These are phyloP conservation scores for Clarias gariepinus DNA, from an alignment of 2,113 vertebrate species.

Conservation along the genomic window DNA sequence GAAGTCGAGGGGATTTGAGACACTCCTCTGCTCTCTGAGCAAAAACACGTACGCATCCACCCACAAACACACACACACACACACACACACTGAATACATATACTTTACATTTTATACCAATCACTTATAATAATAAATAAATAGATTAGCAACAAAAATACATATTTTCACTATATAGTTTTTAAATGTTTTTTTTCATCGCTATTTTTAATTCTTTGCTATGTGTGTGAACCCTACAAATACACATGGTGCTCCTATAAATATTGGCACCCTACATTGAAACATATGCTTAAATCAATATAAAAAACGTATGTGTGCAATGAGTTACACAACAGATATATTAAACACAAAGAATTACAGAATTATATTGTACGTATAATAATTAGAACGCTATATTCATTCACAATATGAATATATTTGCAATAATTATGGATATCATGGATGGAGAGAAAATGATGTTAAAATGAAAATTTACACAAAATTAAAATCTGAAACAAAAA, in stretches of 20 bases:
- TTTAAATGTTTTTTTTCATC: background rate
- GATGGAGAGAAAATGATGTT: background rate
- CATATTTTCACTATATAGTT: background rate
- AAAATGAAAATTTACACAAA: background rate
- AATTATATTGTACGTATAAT: background rate
- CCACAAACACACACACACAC: background rate
- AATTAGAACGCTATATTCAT: background rate
- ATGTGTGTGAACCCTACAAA: background rate
- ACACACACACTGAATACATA: background rate
- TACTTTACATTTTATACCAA: background rate
- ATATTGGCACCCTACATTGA: background rate
- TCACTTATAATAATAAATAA: background rate
- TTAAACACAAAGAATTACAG: background rate
- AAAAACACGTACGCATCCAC: conserved; percentile 16
- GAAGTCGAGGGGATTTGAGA: conserved; percentile 13
- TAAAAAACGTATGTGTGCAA: background rate
- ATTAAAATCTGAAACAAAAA: background rate
- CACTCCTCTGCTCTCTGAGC: conserved; percentile 43
- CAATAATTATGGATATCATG: background rate
- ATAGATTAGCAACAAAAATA: no score
- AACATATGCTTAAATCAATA: background rate
- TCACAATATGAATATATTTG: background rate
- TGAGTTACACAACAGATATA: background rate
- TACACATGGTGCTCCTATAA: background rate
- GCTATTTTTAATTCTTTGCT: no score